Base-by-base conservation (phyloP, 2,888 invertebrate genomes). In the Torymus texanus region DNA sequence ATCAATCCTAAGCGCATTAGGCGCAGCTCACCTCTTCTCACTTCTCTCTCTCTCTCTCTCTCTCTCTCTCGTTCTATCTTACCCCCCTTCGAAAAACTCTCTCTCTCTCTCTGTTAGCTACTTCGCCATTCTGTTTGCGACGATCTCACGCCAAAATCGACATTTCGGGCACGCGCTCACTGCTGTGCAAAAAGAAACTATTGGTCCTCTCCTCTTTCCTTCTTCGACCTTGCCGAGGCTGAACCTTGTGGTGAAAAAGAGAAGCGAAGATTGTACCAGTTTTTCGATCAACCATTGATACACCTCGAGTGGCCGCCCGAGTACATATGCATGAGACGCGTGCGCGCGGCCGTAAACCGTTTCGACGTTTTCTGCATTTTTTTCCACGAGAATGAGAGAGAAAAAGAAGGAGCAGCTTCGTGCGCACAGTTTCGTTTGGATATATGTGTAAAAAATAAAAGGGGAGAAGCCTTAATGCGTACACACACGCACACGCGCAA, bases 241-340 rank as follows among this genome's bases (percentile, higher is more conserved):
- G 41, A 41, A 41, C 10, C 41, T 1, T 41, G 41, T 8, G 10
- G 41, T 41, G 41, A 41, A 8, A 41, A 41, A 41, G 8, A 41
- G 41, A 41, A 8, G 41, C 41, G 83, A 87, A 87, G 88, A 88
- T 88, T 88, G 87, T 88, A 87, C 89, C 88, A 88, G 89, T 89
- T 89, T 88, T 89, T 88, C 86, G 84, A 86, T 83, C 83, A 83
- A 84, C 85, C 85, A 87, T 88, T 85, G 88, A 88, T 88, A 88
- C 41, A 41, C 85, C 61, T 71, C 73, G 41, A 56, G 62, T n/a
- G 12, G 5, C 18, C 2, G 1, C n/a, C 12, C 16, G 55, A 24
- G 41, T 62, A 59, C 50, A 67, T 73, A 73, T 68, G 51, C 50
- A 78, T 72, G 63, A 63, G 62, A 16, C 12, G 18, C 11, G 1